phyloP scores from a whole-genome alignment of 1,140 invertebrate species.

The Wasmannia auropunctata region DNA sequence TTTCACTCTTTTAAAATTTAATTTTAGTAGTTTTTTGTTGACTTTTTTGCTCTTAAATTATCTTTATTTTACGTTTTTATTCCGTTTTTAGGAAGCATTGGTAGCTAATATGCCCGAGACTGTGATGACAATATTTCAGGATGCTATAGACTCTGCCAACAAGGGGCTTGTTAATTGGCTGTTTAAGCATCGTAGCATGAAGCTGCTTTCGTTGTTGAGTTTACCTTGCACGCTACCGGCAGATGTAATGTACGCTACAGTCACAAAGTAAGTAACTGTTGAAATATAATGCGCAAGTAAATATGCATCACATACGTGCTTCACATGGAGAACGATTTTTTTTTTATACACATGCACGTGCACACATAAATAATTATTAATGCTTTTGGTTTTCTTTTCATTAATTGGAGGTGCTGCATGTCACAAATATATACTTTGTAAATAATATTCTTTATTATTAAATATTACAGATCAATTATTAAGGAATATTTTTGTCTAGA shows the following conservation, averaged over 20 bases:
- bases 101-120: constrained; percentile 94
- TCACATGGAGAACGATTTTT: not conserved
- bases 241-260: constrained; percentile 93
- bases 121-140: constrained; percentile 94
- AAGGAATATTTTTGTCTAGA: not conserved
- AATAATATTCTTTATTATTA: constrained; percentile 9
- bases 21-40: not conserved
- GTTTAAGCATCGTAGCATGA: constrained; percentile 92
- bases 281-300: not conserved
- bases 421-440: not conserved
- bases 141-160: constrained; percentile 96
- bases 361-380: constrained; percentile 10
- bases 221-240: constrained; percentile 94
- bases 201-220: constrained; percentile 91
- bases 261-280: constrained; percentile 90
- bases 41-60: not conserved
- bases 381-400: constrained; percentile 3
- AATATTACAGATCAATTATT: not conserved
- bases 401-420: constrained; percentile 36
- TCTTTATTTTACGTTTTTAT: not conserved
- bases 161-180: constrained; percentile 96
- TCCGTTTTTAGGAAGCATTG: constrained; percentile 90
- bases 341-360: not conserved
- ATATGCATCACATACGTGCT: not conserved
- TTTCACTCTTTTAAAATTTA: not conserved